Evolutionary conservation across 2,113 vertebrate species (phyloP), one percentile per base, ranked within the genome.

Genomic region (Laticauda colubrina): DNA sequence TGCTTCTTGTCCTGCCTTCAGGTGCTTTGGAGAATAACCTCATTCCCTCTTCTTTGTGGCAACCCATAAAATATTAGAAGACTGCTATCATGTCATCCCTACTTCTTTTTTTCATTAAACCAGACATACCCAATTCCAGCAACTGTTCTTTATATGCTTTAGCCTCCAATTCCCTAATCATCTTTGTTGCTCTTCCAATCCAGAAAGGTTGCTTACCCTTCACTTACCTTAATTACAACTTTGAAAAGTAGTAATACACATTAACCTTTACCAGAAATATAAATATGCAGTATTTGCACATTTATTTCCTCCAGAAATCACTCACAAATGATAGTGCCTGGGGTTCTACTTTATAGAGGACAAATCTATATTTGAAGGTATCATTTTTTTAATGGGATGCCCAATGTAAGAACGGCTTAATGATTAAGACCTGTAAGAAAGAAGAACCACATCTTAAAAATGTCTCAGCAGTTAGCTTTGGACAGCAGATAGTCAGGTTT

Each of bases 211-310:
- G 69, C 69, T 81, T 81, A 75, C 64, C 15, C 64, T 43, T 43
- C 43, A 45, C 21, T 45, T 21, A 85, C 23, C 85, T 23, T 85
- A 89, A 90, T 89, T 93, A 61, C 55, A 86, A 34, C 90, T 53
- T 45, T 91, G 90, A 29, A 94, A 43, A 86, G 23, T 48, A 51
- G 48, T 51, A 51, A 51, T 51, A 92, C 8, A 15, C 4, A 85
- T 94, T 59, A 95, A 91, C 34, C 0, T 0, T 88, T 92, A 93
- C 0, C 85, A 54, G 94, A 51, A 10, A 7, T 26, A 24, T 0
- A 6, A 55, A 51, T 64, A 89, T 93, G 89, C 81, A 92, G 86
- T 85, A 94, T 51, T 11, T 61, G 1, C 43, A 29, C 92, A 96
- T 56, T 87, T 69, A 57, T n/a, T 92, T 85, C 21, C 55, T 91